Evolutionary conservation across 2,888 invertebrate genomes (phyloP), one percentile per base, ranked within the genome.

Genomic region (Andrena bicolor): DNA sequence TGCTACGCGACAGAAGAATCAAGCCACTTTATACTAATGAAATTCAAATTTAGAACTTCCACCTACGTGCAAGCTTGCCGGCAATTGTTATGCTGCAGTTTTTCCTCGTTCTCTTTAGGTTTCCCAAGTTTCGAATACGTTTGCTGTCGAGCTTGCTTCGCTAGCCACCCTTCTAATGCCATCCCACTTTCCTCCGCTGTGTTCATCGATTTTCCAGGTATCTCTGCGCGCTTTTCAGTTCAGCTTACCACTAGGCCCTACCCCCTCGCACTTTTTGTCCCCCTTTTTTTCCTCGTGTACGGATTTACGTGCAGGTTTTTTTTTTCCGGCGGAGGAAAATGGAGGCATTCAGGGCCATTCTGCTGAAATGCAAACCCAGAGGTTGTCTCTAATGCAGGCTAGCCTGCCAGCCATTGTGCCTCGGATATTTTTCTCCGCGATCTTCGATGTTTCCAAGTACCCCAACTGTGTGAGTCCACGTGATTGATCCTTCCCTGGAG

Each of bases 371-470:
- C 63, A 41, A 63, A 28, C 23, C 60, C 28, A 1, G 30, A 2
- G 48, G 58, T 30, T 35, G 41, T 68, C 26, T 56, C 49, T 30
- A n/a, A 16, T 4, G 51, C 30, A 20, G 32, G 49, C 30, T 6
- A 48, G 26, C 41, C 41, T 64, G 56, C 74, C 48, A 32, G 26
- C 23, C 66, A 79, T 64, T 76, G 63, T 69, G 32, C 28, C 26
- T 35, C 51, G 61, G 56, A 48, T 32, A 35, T 48, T 70, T 28
- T 70, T 58, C 69, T 58, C 2, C 20, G 41, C 41, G 53, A 63
- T 76, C 53, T 63, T 69, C 78, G 61, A 76, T 69, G 69, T 28
- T 63, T 64, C 48, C 76, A 64, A 76, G 41, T 58, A 58, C 13
- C 32, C 26, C 49, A n/a, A 20, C 35, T 51, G 64, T 8, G 1